Base-by-base conservation (phyloP, 2,113 vertebrate genomes). In the Hyla sarda region DNA sequence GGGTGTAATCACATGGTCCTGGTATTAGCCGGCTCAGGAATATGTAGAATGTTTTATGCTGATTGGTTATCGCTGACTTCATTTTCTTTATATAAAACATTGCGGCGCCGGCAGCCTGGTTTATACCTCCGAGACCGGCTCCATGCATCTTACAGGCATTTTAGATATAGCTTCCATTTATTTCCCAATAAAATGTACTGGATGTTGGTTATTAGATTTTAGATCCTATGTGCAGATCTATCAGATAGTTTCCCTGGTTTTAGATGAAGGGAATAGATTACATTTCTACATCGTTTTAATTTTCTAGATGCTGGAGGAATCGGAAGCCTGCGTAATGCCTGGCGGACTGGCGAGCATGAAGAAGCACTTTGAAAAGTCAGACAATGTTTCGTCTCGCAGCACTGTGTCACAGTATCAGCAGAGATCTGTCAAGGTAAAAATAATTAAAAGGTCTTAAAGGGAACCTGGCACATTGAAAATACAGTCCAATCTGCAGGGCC, bases 281-380 rank as follows among this genome's bases (percentile, higher is more conserved):
- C 58, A 76, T 2, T 60, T 23, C 34, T 48, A 65, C 41, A 17
- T 58, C 21, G 34, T 34, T 87, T 90, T 75, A 90, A 89, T 92
- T 89, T 90, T 91, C 9, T 54, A 99, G 97, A 92, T 93, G 91
- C 92, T 96, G 92, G 96, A 97, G 88, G 96, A 97, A 89, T 92
- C 92, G 25, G 96, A 95, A 87, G 93, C 95, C 87, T 95, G 95
- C 88, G 94, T 94, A 41, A 92, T 98, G 91, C 95, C 97, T 87
- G 97, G 96, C 88, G 97, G 97, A 88, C 90, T 98, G 84, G 96
- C 96, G 91, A 96, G 94, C 67, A 92, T 97, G 91, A 97, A 96
- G 89, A 96, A 95, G 93, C 97, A 96, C 82, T 98, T 99, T 73
- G 97, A 98, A 89, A 96, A 91, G 89, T 94, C 94, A 62, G 91